Conservation (phyloP, 2,113 vertebrate genomes). For the Engystomops pustulosus region DNA sequence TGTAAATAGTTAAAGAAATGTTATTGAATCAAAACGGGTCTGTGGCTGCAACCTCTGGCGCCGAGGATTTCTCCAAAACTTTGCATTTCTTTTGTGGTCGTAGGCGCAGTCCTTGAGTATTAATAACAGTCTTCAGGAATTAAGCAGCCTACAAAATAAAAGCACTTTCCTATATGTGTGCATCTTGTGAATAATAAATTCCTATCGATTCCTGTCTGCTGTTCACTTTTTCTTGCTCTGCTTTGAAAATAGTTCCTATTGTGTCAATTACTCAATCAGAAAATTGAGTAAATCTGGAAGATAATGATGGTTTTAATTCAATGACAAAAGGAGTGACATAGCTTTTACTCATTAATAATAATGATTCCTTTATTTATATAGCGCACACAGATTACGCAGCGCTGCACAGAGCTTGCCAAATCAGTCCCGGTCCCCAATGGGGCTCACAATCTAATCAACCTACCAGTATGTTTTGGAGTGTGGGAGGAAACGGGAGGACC, state of each 20-base stretch:
- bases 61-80: conserved; percentile 6
- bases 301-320: no score
- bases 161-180: conserved; percentile 9
- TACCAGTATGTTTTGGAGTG: no score
- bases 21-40: background rate
- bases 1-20: conserved; percentile 39
- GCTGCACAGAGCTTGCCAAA: no score
- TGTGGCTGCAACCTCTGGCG: conserved; percentile 4
- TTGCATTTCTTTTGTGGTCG: background rate
- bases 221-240: background rate
- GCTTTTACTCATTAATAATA: no score
- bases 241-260: background rate
- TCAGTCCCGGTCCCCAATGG: no score
- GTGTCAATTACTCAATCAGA: conserved; percentile 1
- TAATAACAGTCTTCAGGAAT: background rate
- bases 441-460: no score
- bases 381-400: no score
- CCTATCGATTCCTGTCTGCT: background rate
- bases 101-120: background rate
- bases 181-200: conserved; percentile 38
- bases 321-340: no score
- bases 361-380: no score
- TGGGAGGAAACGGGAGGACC: no score
- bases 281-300: background rate
- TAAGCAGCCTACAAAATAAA: background rate